Percentiles rank a stretch among this genome's conserved stretches.
Conservation (phyloP, 2,113 vertebrate genomes). For the Istiophorus platypterus region DNA sequence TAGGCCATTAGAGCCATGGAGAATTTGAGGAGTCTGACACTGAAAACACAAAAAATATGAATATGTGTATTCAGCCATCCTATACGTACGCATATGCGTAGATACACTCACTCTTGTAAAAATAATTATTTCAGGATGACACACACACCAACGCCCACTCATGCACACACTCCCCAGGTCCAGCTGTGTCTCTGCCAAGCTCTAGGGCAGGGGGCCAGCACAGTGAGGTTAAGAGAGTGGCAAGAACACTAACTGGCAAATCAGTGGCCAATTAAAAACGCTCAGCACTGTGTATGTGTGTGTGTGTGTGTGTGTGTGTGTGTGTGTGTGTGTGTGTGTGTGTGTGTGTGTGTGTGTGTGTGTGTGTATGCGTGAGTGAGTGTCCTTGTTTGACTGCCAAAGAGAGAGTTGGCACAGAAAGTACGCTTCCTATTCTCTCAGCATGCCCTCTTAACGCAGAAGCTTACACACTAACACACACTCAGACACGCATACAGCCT, state of each 20-base stretch:
- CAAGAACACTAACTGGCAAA: conserved; percentile 73
- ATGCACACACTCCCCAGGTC: conserved; percentile 45
- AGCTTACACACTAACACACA: conserved; percentile 33
- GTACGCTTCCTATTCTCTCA: conserved; percentile 70
- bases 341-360: conserved; percentile 38
- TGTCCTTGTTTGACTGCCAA: conserved; percentile 72
- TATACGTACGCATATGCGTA: conserved; percentile 8
- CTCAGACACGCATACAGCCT: conserved; percentile 16
- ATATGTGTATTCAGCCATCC: conserved; percentile 7
- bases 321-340: conserved; percentile 36
- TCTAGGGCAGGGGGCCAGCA: conserved; percentile 64
- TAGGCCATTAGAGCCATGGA: neutral
- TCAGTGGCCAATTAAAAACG: conserved; percentile 74
- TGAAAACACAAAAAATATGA: conserved; percentile 13
- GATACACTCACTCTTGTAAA: conserved; percentile 29
- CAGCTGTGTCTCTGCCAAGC: conserved; percentile 72
- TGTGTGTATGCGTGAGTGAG: conserved; percentile 39
- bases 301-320: conserved; percentile 40
- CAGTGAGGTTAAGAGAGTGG: conserved; percentile 72
- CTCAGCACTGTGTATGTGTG: conserved; percentile 42
- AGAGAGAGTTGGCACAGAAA: conserved; percentile 66
- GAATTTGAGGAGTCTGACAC: neutral
- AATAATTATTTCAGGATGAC: conserved; percentile 51
- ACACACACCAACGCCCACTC: conserved; percentile 20
- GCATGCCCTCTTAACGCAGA: conserved; percentile 55